Base-by-base conservation (phyloP, 2,797 vertebrate genomes). In the Sphenopsis melanotis region DNA sequence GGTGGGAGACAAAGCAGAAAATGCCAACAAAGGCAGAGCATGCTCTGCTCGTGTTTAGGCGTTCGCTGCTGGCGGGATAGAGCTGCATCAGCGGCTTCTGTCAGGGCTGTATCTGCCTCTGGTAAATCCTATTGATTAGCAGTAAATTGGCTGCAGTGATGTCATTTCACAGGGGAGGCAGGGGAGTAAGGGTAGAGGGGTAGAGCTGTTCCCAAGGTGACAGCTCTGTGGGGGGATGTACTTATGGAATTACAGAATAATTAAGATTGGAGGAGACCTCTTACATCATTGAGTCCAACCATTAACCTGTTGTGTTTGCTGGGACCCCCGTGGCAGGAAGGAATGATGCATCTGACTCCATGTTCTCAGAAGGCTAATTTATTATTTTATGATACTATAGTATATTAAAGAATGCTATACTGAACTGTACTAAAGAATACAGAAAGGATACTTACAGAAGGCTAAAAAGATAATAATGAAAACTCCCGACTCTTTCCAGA, bases 21-120 rank as follows among this genome's bases (percentile, higher is more conserved):
- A 92, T 93, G 92, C 91, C 89, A 83, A 91, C 94, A 42, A 61
- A 95, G 84, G 90, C 84, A 88, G 90, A 63, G 56, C 79, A 26
- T 34, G 91, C 50, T 75, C 83, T 1, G 15, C 71, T 93, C 41
- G 10, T 68, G 14, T 32, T 6, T 71, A 74, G 64, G 75, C 23
- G 0, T 34, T 85, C 0, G 4, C 42, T 83, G 86, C 86, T 87
- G 89, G 82, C 1, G 3, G 61, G 86, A 84, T 87, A 39, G 11
- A 70, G 90, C 92, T 39, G 69, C 93, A 83, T 97, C 95, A 97
- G 95, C 94, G 4, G 57, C 93, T 96, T 61, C 92, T 89, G 55
- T 96, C 1, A 22, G 60, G 61, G 75, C 42, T 87, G 27, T 17
- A 24, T 94, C 81, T 87, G 86, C 60, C 81, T 76, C 83, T 91